Percentiles rank a stretch among this genome's conserved stretches.
Evolutionary conservation across 2,113 vertebrate genomes (phyloP).

Genomic region (Zosterops japonicus): DNA sequence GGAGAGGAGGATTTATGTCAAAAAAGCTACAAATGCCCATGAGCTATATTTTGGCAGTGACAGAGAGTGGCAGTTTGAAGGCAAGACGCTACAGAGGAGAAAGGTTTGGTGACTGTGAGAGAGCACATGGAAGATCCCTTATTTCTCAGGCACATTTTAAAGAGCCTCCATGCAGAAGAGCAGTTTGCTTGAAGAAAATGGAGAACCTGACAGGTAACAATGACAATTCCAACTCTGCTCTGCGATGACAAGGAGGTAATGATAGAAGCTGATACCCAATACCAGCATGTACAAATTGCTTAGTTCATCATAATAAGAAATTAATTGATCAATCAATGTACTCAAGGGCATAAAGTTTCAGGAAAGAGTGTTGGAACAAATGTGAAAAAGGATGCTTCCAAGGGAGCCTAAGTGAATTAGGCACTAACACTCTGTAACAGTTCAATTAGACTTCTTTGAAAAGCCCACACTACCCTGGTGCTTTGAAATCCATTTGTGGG

Average conservation of each 20-base stretch:
- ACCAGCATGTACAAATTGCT: neutral
- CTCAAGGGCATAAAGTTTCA: neutral
- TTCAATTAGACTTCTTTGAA: slow-evolving; percentile 54
- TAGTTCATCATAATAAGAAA: slow-evolving; percentile 15
- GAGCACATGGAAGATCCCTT: neutral
- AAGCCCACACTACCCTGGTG: neutral
- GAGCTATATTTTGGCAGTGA: neutral
- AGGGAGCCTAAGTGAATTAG: slow-evolving; percentile 49
- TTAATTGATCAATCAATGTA: slow-evolving; percentile 25
- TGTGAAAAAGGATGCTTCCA: neutral
- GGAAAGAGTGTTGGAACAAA: neutral
- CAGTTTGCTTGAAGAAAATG: neutral
- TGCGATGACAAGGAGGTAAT: neutral
- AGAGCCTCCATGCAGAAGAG: neutral
- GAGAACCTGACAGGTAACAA: neutral
- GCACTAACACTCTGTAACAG: neutral
- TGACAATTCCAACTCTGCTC: neutral
- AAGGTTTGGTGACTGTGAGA: neutral
- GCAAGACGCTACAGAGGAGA: neutral
- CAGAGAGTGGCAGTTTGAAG: neutral
- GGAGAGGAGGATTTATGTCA: slow-evolving; percentile 2
- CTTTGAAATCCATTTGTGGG: slow-evolving; percentile 53
- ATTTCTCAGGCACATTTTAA: neutral
- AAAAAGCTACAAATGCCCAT: neutral
- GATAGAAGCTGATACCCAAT: neutral